phyloP scores from a whole-genome alignment of 2,888 invertebrate species.

The Margaritifera margaritifera region DNA sequence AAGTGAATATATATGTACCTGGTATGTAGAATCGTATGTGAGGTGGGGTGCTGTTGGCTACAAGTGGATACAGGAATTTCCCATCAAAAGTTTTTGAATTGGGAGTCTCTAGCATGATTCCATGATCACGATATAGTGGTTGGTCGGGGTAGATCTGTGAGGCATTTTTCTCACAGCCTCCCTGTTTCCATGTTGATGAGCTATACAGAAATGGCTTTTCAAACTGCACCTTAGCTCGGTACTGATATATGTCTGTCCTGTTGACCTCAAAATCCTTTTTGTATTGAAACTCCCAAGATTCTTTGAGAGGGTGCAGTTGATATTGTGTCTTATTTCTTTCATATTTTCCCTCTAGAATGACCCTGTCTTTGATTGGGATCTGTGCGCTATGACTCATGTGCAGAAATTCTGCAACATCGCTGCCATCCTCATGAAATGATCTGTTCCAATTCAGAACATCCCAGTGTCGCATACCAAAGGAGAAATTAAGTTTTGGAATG shows the following conservation, averaged over 20 bases:
- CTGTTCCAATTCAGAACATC: conserved; percentile 32
- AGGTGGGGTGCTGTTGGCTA: conserved; percentile 49
- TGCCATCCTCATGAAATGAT: conserved; percentile 32
- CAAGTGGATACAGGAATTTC: conserved; percentile 55
- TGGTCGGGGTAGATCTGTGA: conserved; percentile 58
- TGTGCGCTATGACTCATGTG: conserved; percentile 38
- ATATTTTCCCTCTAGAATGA: conserved; percentile 61
- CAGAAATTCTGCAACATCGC: conserved; percentile 47
- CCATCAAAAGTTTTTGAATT: conserved; percentile 27
- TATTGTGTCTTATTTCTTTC: conserved; percentile 33
- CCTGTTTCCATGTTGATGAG: conserved; percentile 49
- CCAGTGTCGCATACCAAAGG: conserved; percentile 34
- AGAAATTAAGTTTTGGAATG: conserved; percentile 52
- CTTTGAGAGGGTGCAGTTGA: conserved; percentile 51
- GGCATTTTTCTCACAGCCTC: conserved; percentile 56
- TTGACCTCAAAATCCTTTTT: conserved; percentile 27
- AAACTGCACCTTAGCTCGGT: conserved; percentile 60
- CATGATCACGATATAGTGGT: conserved; percentile 45
- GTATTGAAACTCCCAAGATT: conserved; percentile 40
- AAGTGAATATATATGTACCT: conserved; percentile 34
- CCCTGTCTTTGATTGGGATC: conserved; percentile 54
- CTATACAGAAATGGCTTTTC: conserved; percentile 65
- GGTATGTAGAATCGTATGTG: conserved; percentile 59
- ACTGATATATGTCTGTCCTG: conserved; percentile 17
- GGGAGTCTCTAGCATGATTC: conserved; percentile 40